These are phyloP conservation scores for Coryphaenoides rupestris DNA, from an alignment of 2,113 vertebrate species.

Conservation along the genomic window DNA sequence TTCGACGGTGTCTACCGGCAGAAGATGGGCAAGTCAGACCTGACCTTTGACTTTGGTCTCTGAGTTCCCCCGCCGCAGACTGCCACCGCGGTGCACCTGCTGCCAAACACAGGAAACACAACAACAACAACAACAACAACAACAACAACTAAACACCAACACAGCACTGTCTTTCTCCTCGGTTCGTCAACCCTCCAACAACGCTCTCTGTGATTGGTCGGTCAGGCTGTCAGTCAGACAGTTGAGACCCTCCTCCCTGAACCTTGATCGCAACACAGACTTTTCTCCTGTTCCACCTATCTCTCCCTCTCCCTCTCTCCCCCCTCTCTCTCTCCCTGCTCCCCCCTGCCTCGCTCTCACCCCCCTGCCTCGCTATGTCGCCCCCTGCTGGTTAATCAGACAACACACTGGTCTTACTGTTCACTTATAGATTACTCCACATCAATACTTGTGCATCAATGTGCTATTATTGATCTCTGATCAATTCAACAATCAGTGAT, in stretches of 20 bases:
- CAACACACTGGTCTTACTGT: too few relatives aligned
- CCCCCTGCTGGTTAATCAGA: too few relatives aligned
- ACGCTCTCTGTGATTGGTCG: background rate
- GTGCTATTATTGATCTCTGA: background rate
- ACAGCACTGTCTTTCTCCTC: background rate
- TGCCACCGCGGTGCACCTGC: too few relatives aligned
- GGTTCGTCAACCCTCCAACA: slow-evolving; percentile 2
- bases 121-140: background rate
- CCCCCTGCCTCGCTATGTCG: too few relatives aligned
- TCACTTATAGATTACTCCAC: too few relatives aligned
- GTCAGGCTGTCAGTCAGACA: slow-evolving; percentile 9
- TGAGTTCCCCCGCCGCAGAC: slow-evolving; percentile 65
- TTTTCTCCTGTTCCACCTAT: too few relatives aligned
- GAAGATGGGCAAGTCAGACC: slow-evolving; percentile 96
- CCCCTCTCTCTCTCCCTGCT: too few relatives aligned
- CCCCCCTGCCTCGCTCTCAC: too few relatives aligned
- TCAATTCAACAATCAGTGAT: slow-evolving; percentile 3
- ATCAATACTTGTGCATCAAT: background rate
- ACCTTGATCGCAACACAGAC: too few relatives aligned
- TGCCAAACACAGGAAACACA: slow-evolving; percentile 6
- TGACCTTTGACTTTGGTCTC: slow-evolving; percentile 91
- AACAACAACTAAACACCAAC: too few relatives aligned
- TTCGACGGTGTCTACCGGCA: slow-evolving; percentile 92
- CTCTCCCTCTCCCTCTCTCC: too few relatives aligned
- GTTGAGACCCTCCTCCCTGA: slow-evolving; percentile 2